Evolutionary conservation across 2,797 vertebrate genomes (phyloP), one percentile per base, ranked within the genome.

Genomic region (Babyrousa celebensis): DNA sequence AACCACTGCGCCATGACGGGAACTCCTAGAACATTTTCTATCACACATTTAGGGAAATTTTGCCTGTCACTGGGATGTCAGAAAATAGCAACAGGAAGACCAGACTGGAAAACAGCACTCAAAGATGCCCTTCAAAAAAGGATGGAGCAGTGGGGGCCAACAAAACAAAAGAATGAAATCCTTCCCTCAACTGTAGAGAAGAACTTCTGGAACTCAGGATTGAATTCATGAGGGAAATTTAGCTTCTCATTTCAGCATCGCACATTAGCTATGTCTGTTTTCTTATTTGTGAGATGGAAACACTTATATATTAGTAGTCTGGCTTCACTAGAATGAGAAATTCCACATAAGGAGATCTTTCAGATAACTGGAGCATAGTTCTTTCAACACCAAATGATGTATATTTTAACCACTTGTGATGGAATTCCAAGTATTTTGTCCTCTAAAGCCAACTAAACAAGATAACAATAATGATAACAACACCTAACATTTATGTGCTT

Each of bases 351-450:
- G 36, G 21, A 83, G 75, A 18, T 83, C 70, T 94, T 70, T 83
- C 70, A 62, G 40, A 40, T 62, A 62, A 95, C 12, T 77, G 40
- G 62, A 58, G 5, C 36, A 63, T 36, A 77, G n/a, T 62, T 58
- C 25, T 52, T 83, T 83, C 52, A 79, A 58, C 25, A 7, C 20
- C 62, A 85, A 74, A 32, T 92, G 14, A 62, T 79, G 40, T 74
- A 18, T 60, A 56, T 74, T 74, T 89, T 80, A 85, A 27, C 16
- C 20, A 23, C 14, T 32, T 85, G 32, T 20, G 58, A 43, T 67
- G 11, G 65, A 85, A 74, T 85, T 17, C 48, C 68, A 74, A 74
- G 88, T 77, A 60, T 88, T 77, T 88, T 43, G 77, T 63, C 40
- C 88, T 54, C 62, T 70, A 27, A 84, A 72, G 65, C 6, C 62